Evolutionary conservation across 2,888 invertebrate species (phyloP).

Genomic region (Tiliacea aurago): DNA sequence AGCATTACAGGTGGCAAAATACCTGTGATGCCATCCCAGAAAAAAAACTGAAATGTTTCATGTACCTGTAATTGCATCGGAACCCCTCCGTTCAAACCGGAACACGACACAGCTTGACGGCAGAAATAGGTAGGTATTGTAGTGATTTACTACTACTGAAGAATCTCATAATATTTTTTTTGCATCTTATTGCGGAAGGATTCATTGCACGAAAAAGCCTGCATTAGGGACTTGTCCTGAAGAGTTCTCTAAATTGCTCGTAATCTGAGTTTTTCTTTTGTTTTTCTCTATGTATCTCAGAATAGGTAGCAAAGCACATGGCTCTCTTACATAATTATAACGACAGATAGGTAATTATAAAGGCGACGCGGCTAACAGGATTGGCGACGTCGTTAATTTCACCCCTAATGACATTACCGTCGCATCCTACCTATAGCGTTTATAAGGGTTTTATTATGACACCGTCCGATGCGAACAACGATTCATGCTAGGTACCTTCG

Average conservation of each 20-base stretch:
- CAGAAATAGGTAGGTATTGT: neutral
- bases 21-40: too few species aligned
- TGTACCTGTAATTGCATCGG: neutral
- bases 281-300: neutral
- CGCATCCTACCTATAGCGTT: slow-evolving; percentile 57
- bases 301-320: slow-evolving; percentile 15
- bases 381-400: slow-evolving; percentile 66
- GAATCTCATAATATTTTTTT: too few species aligned
- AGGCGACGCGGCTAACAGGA: slow-evolving; percentile 66
- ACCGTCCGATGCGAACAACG: slow-evolving; percentile 19
- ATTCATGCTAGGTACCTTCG: slow-evolving; percentile 17
- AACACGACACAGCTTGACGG: neutral
- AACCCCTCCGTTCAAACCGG: neutral
- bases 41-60: neutral
- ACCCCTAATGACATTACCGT: slow-evolving; percentile 64
- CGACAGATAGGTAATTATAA: slow-evolving; percentile 58
- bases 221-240: neutral
- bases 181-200: neutral
- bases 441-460: slow-evolving; percentile 62
- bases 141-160: neutral
- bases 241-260: neutral
- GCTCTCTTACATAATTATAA: slow-evolving; percentile 38
- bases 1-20: too few species aligned
- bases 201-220: neutral
- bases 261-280: neutral